A percentile compares a stretch with the other conserved stretches of the same genome.
Conservation (phyloP, 2,888 invertebrate genomes). For the Ichneumoninae sp. region DNA sequence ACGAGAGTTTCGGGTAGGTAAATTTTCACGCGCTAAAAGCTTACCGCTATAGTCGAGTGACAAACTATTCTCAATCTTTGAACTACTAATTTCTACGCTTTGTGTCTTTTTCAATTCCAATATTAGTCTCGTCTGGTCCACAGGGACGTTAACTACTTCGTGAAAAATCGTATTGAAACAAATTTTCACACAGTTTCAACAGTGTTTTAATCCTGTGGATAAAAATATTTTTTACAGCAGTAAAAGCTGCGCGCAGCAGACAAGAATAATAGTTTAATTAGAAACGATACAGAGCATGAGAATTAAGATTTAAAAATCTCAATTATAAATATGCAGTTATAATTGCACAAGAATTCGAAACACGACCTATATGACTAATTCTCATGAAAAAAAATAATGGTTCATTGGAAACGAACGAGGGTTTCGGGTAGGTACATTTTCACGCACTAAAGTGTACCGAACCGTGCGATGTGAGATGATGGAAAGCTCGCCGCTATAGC, state of each 20-base stretch:
- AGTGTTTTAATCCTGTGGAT: background rate
- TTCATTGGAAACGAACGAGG: background rate
- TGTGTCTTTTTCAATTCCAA: background rate
- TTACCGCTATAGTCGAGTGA: conserved; percentile 47
- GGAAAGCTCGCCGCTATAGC: conserved; percentile 44
- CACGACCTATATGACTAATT: conserved; percentile 44
- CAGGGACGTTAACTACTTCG: background rate
- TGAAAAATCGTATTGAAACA: background rate
- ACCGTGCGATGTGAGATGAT: conserved; percentile 54
- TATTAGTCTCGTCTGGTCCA: background rate
- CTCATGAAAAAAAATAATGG: background rate
- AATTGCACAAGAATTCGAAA: conserved; percentile 43
- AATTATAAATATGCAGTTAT: background rate
- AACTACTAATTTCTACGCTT: background rate
- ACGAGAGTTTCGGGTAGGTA: background rate
- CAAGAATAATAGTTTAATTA: background rate
- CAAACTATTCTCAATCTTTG: conserved; percentile 75
- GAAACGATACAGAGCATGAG: background rate
- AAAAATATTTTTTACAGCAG: background rate
- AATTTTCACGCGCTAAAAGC: background rate
- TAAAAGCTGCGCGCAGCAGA: background rate
- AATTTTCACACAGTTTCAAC: background rate
- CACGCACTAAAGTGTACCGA: background rate
- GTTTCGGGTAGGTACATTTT: conserved; percentile 1
- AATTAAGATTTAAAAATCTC: background rate